These are phyloP conservation scores for Barypeithes pellucidus DNA, from an alignment of 2,888 invertebrate genomes.

Conservation along the genomic window DNA sequence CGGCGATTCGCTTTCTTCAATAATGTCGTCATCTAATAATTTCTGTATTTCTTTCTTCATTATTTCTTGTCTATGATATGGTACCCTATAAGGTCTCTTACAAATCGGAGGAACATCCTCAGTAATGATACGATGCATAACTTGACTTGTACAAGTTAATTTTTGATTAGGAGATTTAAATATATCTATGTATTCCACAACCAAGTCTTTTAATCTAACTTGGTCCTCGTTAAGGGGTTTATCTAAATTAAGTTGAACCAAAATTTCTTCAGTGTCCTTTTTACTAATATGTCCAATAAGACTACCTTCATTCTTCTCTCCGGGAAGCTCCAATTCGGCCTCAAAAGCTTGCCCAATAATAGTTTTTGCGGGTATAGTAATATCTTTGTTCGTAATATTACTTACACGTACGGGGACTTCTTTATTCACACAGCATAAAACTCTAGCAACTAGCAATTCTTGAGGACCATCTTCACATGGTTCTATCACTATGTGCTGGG, in stretches of 20 bases:
- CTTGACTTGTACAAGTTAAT: too few relatives aligned
- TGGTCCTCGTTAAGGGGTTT: not conserved
- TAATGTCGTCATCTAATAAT: too few relatives aligned
- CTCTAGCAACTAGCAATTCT: not conserved
- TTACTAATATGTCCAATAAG: not conserved
- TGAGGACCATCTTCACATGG: not conserved
- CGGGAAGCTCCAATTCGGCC: not conserved
- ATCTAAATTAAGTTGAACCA: not conserved
- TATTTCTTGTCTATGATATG: too few relatives aligned
- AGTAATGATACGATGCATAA: too few relatives aligned
- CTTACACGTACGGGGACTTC: too few relatives aligned
- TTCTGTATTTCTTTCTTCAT: too few relatives aligned
- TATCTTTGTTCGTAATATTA: not conserved
- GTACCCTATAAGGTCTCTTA: too few relatives aligned
- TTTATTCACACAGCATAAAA: not conserved
- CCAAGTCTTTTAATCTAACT: not conserved
- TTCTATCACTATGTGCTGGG: too few relatives aligned
- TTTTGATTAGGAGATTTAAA: too few relatives aligned
- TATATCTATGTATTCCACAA: too few relatives aligned
- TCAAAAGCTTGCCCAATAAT: not conserved
- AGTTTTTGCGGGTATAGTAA: not conserved
- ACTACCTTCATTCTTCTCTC: not conserved
- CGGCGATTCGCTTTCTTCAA: conserved; percentile 57
- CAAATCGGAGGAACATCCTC: too few relatives aligned
- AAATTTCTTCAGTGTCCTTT: not conserved